Evolutionary conservation across 2,888 invertebrate species (phyloP), one percentile per base, ranked within the genome.

Genomic region (Sceliomorpha sp.): DNA sequence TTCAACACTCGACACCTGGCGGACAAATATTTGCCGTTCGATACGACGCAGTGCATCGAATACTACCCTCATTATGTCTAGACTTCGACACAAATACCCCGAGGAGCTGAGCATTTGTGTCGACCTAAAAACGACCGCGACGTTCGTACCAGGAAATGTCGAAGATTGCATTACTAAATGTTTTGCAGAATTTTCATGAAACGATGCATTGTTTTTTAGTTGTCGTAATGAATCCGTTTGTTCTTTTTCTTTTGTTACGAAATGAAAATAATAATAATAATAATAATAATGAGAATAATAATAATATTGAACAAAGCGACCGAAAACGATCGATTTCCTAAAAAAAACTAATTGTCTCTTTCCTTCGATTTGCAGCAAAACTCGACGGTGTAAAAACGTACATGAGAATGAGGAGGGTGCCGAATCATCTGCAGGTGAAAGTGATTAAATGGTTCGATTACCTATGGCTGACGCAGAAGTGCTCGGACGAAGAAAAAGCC

Each of bases 381-480:
- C 91, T 99, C 88, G 99, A 99, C 88, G 98, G 97, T 37, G 98
- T 99, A 71, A 99, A 99, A 91, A 98, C 98, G 1, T 99, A 98
- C 89, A 98, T 99, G 98, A 92, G 97, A 73, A 96, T 98, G 95
- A 92, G 98, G 48, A 91, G 98, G 79, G 98, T 99, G 74, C 98
- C 98, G 31, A 94, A 94, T 80, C 95, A 97, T 89, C 92, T 99
- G 67, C 98, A 99, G 89, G 96, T 97, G 84, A 98, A 98, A 89
- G 98, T 97, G 78, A 98, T 99, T 90, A 97, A 98, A 89, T 99
- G 98, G 98, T 99, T 98, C 90, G 98, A 99, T 91, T 98, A 99
- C 89, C 92, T 98, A 84, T 99, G 99, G 98, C 93, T 98, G 84
- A 98, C 98, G 76, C 98, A 99, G 91, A 98, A 98, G 90, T 98